Conservation (phyloP, 30 jellyfish, hydroid and myxozoan species). For the Aurelia coerulea region DNA sequence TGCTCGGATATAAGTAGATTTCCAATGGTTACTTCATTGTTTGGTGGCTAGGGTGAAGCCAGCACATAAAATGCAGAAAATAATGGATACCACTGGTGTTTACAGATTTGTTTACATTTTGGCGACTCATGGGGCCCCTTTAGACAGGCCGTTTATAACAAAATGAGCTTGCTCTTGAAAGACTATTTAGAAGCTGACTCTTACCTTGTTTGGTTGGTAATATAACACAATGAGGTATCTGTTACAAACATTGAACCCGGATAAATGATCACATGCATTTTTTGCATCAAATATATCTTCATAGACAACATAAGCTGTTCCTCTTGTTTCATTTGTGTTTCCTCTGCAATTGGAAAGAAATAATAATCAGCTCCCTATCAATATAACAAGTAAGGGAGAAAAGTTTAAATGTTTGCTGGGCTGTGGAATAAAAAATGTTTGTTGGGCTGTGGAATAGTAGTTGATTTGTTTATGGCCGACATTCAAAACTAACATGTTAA, state of each 20-base stretch:
- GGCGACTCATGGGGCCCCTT: no score
- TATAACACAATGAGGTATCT: slow-evolving; percentile 90
- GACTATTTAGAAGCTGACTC: background rate
- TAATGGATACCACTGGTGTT: no score
- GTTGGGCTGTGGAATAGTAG: no score
- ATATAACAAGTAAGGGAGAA: background rate
- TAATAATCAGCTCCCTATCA: background rate
- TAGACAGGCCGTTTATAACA: no score
- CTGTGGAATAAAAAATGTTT: background rate
- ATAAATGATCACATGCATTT: slow-evolving; percentile 96
- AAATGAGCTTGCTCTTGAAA: no score
- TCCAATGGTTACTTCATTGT: no score
- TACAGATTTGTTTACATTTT: no score
- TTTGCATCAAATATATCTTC: slow-evolving; percentile 98
- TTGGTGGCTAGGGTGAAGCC: no score
- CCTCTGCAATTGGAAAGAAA: slow-evolving; percentile 60
- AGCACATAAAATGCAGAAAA: no score
- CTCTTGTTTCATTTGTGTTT: slow-evolving; percentile 91
- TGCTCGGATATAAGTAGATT: no score
- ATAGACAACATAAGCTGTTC: slow-evolving; percentile 96
- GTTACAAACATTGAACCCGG: slow-evolving; percentile 97
- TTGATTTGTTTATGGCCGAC: no score
- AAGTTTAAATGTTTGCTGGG: background rate
- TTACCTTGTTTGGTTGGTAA: slow-evolving; percentile 94
- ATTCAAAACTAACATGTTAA: no score